Evolutionary conservation across 2,797 vertebrate genomes (phyloP).

Genomic region (Protosalanx chinensis): DNA sequence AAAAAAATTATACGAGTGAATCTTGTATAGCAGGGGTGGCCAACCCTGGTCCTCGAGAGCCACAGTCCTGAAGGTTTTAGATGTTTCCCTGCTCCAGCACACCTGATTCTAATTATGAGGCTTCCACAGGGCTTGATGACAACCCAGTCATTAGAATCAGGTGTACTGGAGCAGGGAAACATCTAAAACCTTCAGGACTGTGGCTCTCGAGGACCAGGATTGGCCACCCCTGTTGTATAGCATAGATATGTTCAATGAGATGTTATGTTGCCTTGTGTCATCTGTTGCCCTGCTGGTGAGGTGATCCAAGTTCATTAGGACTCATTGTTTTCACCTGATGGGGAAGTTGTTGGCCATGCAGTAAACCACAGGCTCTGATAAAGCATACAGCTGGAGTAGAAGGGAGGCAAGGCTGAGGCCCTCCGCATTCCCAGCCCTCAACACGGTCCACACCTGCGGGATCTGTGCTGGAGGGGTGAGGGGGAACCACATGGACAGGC

Average conservation of each 20-base stretch:
- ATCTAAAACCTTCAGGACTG: too few species aligned
- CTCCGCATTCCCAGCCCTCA: conserved; percentile 69
- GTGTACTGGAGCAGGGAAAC: too few species aligned
- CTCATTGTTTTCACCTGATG: conserved; percentile 67
- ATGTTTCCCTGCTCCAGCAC: too few species aligned
- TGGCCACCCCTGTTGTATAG: too few species aligned
- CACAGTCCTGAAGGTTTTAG: too few species aligned
- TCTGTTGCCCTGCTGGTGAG: not conserved
- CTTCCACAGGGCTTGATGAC: too few species aligned
- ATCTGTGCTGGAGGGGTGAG: conserved; percentile 70
- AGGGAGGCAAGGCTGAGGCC: conserved; percentile 76
- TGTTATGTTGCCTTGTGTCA: not conserved
- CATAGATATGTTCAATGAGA: too few species aligned
- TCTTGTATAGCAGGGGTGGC: too few species aligned
- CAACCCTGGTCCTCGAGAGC: too few species aligned
- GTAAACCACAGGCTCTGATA: conserved; percentile 75
- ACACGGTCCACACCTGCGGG: conserved; percentile 78
- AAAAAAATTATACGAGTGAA: not conserved
- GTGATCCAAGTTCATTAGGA: not conserved
- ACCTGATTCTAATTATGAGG: too few species aligned
- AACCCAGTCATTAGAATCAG: too few species aligned
- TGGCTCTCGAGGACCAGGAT: too few species aligned
- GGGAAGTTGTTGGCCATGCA: conserved; percentile 75
- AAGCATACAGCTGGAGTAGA: conserved; percentile 75
- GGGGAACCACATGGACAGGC: not conserved